phyloP scores from a whole-genome alignment of 1,140 invertebrate genomes.

The Physella acuta region DNA sequence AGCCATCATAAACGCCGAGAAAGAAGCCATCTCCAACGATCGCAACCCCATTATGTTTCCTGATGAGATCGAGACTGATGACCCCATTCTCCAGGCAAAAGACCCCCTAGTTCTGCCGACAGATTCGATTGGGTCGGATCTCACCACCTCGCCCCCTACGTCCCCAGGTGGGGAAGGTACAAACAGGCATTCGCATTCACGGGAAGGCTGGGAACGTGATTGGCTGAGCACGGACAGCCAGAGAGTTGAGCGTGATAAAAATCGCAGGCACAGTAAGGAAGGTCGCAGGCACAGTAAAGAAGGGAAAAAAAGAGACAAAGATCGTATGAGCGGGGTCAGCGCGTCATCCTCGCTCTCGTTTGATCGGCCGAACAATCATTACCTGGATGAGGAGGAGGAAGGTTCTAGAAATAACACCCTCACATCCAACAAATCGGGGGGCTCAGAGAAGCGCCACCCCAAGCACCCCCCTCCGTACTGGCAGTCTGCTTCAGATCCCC shows the following conservation, averaged over 20 bases:
- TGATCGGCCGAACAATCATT: slow-evolving; percentile 22
- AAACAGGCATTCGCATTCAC: background rate
- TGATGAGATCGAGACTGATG: slow-evolving; percentile 37
- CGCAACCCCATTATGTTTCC: slow-evolving; percentile 42
- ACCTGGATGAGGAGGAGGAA: slow-evolving; percentile 19
- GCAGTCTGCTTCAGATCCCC: slow-evolving; percentile 29
- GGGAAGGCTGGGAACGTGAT: background rate
- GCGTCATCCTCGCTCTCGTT: slow-evolving; percentile 26
- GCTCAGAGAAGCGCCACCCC: slow-evolving; percentile 17
- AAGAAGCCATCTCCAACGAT: slow-evolving; percentile 38
- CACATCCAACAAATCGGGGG: background rate
- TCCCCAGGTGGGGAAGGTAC: background rate
- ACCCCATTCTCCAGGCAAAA: slow-evolving; percentile 33
- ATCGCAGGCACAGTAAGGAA: background rate
- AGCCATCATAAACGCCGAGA: slow-evolving; percentile 29
- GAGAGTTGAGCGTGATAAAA: background rate
- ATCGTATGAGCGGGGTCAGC: slow-evolving; percentile 11
- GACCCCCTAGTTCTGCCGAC: slow-evolving; percentile 31
- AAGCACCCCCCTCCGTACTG: slow-evolving; percentile 19
- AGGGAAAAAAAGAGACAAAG: background rate
- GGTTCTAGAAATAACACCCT: slow-evolving; percentile 12
- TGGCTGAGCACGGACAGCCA: background rate
- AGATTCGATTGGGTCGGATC: slow-evolving; percentile 25
- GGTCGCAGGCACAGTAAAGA: background rate
- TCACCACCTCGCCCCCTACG: background rate